Base-by-base conservation (phyloP, 2,888 invertebrate species). In the Cyrtodaria siliqua region DNA sequence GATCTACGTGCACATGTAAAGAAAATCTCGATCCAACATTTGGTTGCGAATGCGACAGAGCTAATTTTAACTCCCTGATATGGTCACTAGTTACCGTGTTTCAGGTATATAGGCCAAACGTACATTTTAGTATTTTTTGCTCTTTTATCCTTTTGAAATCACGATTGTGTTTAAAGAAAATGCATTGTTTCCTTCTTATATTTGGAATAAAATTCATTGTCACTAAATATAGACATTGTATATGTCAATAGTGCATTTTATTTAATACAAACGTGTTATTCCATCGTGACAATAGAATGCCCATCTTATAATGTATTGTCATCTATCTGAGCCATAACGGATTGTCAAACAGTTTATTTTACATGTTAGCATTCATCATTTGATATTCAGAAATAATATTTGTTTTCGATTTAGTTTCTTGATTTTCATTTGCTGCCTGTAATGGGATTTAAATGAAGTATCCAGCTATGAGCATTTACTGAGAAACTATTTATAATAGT, bases 1-100 rank as follows among this genome's bases (percentile, higher is more conserved):
- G 93, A 57, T 89, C 89, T 33, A 88, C 90, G 77, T 99, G 99
- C 95, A 96, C 96, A 94, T 98, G 98, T 95, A 95, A 96, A 94
- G 96, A 96, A 96, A 96, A 95, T 95, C 95, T 86, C 95, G 95
- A 94, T 94, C 67, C 79, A 42, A 78, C 83, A 63, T n/a, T n/a
- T n/a, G 76, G 83, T 49, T 89, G 89, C 71, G 76, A 83, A 61
- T 94, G 94, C 87, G 93, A 93, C 76, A 87, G 94, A 67, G 93
- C 93, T 84, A 94, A 94, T 88, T 94, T 94, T 89, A 93, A 94
- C 90, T 89, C 93, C 23, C 89, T 94, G 27, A 90, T 94, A 72
- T 94, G 94, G 94, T 93, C 94, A 33, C 87, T 94, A 59, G 92
- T 94, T 53, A 94, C 94, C 20, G 94, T 94, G 27, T 94, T 94